Evolutionary conservation across 1,140 invertebrate species (phyloP), one percentile per base, ranked within the genome.

Genomic region (Bombus confusus): DNA sequence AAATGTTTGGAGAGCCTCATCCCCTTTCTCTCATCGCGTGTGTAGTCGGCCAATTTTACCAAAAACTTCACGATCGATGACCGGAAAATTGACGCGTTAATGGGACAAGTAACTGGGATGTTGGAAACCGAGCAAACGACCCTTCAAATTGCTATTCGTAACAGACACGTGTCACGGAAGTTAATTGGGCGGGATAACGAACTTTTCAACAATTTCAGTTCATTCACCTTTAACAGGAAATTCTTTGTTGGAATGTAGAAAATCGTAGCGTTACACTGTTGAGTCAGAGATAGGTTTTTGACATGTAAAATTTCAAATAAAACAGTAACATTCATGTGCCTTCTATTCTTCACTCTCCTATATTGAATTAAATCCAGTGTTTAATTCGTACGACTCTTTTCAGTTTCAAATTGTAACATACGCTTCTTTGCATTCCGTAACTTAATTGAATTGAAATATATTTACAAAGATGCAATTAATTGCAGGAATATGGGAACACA

Each of bases 31-130:
- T 43, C 31, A n/a, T 34, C 64, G 31, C 31, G 57, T 41, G 28
- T 77, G 8, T 31, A 41, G 10, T 12, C 57, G 25, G 75, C 28
- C 18, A 77, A 64, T 77, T 77, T 77, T 41, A 62, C 13, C 57
- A 37, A 37, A 39, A 25, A 37, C 15, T 62, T 31, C 37, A 1
- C 75, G 75, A 77, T 59, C 75, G 57, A 77, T 77, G 75, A 18
- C 15, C 52, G 52, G 75, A n/a, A 64, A 62, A 77, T 77, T 77
- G 34, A 39, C 34, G 75, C 75, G 75, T 41, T 77, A 41, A 64
- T 41, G 25, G 57, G 52, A 41, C 75, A 77, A 64, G 37, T 41
- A 62, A 37, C 37, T 28, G 25, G n/a, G 25, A 47, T 25, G n/a
- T 10, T 59, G 52, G 34, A 39, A 62, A 76, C n/a, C 52, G 47